phyloP scores from a whole-genome alignment of 2,888 invertebrate genomes.

The Pardosa pseudoannulata region DNA sequence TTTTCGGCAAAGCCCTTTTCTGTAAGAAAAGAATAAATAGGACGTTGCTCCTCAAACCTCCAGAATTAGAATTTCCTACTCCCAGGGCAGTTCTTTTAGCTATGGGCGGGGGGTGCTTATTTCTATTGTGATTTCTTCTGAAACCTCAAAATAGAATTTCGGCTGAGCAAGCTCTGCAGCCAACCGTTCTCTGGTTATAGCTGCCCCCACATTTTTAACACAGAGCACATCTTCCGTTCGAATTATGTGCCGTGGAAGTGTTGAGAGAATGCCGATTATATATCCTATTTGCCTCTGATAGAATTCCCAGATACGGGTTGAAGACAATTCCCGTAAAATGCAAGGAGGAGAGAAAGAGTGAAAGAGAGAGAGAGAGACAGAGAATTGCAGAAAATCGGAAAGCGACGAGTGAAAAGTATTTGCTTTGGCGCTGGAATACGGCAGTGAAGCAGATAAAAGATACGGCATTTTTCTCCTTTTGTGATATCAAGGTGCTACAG shows the following conservation, averaged over 20 bases:
- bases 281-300: slow-evolving; percentile 47
- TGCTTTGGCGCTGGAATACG: too few species aligned
- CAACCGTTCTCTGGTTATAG: neutral
- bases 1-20: neutral
- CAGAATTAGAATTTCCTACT: slow-evolving; percentile 46
- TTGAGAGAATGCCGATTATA: slow-evolving; percentile 56
- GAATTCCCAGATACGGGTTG: slow-evolving; percentile 21
- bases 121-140: slow-evolving; percentile 61
- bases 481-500: too few species aligned
- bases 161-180: slow-evolving; percentile 8
- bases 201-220: slow-evolving; percentile 2
- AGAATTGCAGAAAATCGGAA: slow-evolving; percentile 49
- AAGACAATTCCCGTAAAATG: slow-evolving; percentile 35
- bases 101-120: slow-evolving; percentile 27
- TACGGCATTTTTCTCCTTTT: too few species aligned
- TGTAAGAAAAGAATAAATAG: neutral
- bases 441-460: too few species aligned
- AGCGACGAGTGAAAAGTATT: neutral
- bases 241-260: slow-evolving; percentile 55
- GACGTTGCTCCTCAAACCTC: slow-evolving; percentile 26
- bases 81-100: slow-evolving; percentile 35
- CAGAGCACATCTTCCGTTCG: slow-evolving; percentile 16
- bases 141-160: slow-evolving; percentile 59
- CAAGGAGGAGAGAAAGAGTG: too few species aligned
- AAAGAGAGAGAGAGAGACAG: too few species aligned